Conservation (phyloP, 2,797 vertebrate species). For the Sandelia bainsii region DNA sequence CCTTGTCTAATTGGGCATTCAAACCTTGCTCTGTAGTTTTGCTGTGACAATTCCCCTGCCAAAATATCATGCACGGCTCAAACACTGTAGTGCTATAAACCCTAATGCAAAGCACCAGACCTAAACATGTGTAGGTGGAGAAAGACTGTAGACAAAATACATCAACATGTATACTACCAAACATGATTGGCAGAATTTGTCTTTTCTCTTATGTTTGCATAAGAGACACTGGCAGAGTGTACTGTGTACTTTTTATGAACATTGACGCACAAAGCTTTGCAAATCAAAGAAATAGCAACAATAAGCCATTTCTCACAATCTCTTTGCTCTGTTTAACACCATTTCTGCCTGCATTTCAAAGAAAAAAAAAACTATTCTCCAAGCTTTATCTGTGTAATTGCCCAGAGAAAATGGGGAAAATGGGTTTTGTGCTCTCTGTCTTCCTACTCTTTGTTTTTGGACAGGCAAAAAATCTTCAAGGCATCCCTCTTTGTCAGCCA, state of each 20-base stretch:
- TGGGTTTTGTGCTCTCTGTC: constrained; percentile 66
- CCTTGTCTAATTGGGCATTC: constrained; percentile 67
- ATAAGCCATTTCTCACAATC: constrained; percentile 48
- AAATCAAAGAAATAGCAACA: constrained; percentile 57
- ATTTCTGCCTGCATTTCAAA: constrained; percentile 67
- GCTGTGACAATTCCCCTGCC: constrained; percentile 39
- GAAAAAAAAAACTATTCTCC: constrained; percentile 52
- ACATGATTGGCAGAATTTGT: constrained; percentile 2
- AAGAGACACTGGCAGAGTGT: neutral
- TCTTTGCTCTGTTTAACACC: constrained; percentile 58
- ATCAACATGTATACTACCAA: constrained; percentile 19
- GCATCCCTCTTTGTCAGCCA: constrained; percentile 64
- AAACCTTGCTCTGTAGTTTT: constrained; percentile 40
- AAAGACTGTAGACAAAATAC: constrained; percentile 13
- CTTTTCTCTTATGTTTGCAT: neutral
- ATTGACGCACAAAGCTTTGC: constrained; percentile 36
- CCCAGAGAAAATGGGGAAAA: constrained; percentile 64
- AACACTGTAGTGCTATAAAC: constrained; percentile 27
- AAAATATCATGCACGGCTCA: constrained; percentile 22
- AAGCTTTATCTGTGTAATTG: constrained; percentile 76
- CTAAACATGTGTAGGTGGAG: constrained; percentile 26
- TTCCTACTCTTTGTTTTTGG: constrained; percentile 67
- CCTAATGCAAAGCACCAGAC: constrained; percentile 6
- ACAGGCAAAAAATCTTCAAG: constrained; percentile 60
- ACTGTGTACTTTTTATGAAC: neutral